A percentile compares a stretch with the other conserved stretches of the same genome.
Conservation (phyloP, 30 jellyfish, hydroid and myxozoan species). For the Morbakka virulenta region DNA sequence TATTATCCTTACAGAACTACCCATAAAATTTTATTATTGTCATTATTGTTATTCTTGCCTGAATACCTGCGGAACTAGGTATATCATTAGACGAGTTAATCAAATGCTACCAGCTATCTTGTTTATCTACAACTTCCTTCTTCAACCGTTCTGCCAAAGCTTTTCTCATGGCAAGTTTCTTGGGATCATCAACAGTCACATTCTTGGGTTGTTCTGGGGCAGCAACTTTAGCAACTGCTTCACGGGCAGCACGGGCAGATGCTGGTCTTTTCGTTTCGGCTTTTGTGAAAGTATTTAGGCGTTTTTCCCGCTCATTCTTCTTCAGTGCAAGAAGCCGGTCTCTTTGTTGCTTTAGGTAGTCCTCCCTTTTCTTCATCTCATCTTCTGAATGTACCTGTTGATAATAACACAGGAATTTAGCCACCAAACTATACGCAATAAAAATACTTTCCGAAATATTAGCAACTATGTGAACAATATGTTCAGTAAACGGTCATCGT, state of each 20-base stretch:
- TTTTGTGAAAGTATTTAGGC: slow-evolving; percentile 49
- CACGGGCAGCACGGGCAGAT: slow-evolving; percentile 85
- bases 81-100: too few species aligned
- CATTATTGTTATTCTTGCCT: too few species aligned
- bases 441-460: too few species aligned
- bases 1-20: too few species aligned
- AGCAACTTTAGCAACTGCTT: slow-evolving; percentile 58
- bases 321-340: slow-evolving; percentile 71
- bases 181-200: slow-evolving; percentile 39
- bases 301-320: slow-evolving; percentile 83
- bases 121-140: slow-evolving; percentile 77
- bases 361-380: slow-evolving; percentile 67
- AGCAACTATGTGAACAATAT: too few species aligned
- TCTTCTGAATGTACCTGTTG: slow-evolving; percentile 15
- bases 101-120: too few species aligned
- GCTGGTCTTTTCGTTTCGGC: slow-evolving; percentile 69
- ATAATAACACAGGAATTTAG: background rate
- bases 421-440: background rate
- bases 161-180: slow-evolving; percentile 68
- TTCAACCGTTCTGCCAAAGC: slow-evolving; percentile 89
- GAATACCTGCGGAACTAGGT: too few species aligned
- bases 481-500: too few species aligned
- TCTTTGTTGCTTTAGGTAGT: slow-evolving; percentile 86
- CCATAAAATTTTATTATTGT: too few species aligned
- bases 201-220: background rate